Evolutionary conservation across 1,140 invertebrate species (phyloP).

Genomic region (Platyura marginata): DNA sequence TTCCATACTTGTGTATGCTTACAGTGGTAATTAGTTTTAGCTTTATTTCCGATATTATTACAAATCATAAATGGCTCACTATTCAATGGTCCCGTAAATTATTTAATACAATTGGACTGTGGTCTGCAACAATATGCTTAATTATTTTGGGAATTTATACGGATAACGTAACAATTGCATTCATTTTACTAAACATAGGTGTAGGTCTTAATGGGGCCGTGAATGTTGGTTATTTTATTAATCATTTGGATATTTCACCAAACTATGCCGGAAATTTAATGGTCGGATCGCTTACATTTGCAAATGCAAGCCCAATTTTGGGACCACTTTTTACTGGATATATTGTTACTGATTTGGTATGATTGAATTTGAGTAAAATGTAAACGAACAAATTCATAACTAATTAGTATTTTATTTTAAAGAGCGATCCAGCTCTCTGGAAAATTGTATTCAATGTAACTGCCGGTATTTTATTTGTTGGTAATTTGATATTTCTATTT

Average conservation of each 20-base stretch:
- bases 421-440: slow-evolving; percentile 30
- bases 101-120: slow-evolving; percentile 41
- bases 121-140: slow-evolving; percentile 38
- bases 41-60: slow-evolving; percentile 39
- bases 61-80: slow-evolving; percentile 31
- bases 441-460: slow-evolving; percentile 43
- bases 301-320: slow-evolving; percentile 49
- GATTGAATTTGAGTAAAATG: too few species aligned
- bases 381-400: background rate
- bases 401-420: slow-evolving; percentile 5
- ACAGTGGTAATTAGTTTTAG: slow-evolving; percentile 46
- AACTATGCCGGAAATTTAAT: slow-evolving; percentile 54
- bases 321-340: slow-evolving; percentile 42
- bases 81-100: slow-evolving; percentile 39
- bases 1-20: slow-evolving; percentile 68
- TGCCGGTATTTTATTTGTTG: slow-evolving; percentile 35
- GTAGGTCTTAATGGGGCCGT: slow-evolving; percentile 63
- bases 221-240: slow-evolving; percentile 47
- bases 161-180: slow-evolving; percentile 31
- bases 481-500: slow-evolving; percentile 40
- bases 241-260: slow-evolving; percentile 56
- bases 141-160: slow-evolving; percentile 39
- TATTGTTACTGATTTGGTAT: slow-evolving; percentile 40
- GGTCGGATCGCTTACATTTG: slow-evolving; percentile 54
- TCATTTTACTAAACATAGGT: slow-evolving; percentile 41